These are phyloP conservation scores for Epizoanthus rinbou DNA, from an alignment of 92 coral and sea anemone genomes.

Conservation along the genomic window DNA sequence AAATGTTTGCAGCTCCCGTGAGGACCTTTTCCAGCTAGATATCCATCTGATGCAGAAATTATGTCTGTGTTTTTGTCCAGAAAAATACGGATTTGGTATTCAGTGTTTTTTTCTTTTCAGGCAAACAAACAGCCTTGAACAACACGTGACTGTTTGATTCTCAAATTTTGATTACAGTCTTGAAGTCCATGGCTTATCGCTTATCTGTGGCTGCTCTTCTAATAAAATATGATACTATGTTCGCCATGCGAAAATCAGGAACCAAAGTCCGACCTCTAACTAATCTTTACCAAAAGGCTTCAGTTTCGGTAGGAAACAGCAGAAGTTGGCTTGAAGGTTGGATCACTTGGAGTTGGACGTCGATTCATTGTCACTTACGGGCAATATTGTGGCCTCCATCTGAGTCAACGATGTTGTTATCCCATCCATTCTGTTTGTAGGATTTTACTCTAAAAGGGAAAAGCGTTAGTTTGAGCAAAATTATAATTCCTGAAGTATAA, in stretches of 20 bases:
- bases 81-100: background rate
- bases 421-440: constrained; percentile 22
- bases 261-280: no score
- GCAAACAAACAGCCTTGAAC: background rate
- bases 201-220: constrained; percentile 29
- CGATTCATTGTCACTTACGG: constrained; percentile 4
- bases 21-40: constrained; percentile 17
- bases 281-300: no score
- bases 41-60: background rate
- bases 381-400: constrained; percentile 7
- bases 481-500: background rate
- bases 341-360: background rate
- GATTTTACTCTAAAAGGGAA: constrained; percentile 17
- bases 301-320: no score
- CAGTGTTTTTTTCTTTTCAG: constrained; percentile 26
- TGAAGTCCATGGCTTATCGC: constrained; percentile 16
- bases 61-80: background rate
- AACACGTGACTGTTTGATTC: background rate
- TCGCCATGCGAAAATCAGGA: no score
- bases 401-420: constrained; percentile 1
- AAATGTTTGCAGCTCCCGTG: constrained; percentile 21
- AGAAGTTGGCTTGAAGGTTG: background rate
- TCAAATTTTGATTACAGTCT: constrained; percentile 2
- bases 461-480: background rate
- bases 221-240: constrained; percentile 3